Percentiles rank a stretch among this genome's conserved stretches.
These are phyloP conservation scores for Chesias legatella DNA, from an alignment of 2,888 invertebrate genomes.

Conservation along the genomic window DNA sequence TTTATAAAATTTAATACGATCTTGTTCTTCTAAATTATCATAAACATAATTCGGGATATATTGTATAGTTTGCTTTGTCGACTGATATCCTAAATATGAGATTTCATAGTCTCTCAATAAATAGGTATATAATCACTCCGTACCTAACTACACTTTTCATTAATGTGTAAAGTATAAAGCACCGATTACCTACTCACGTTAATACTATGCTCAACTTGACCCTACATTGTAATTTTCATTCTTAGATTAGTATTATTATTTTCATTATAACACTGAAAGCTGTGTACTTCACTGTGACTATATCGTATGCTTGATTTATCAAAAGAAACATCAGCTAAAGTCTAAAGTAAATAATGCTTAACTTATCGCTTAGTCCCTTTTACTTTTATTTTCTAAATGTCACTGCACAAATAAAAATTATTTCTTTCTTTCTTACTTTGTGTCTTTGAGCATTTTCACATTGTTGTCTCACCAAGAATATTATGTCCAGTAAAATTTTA, in stretches of 20 bases:
- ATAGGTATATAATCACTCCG: conserved; percentile 30
- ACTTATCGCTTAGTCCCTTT: too few relatives aligned
- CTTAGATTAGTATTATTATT: conserved; percentile 15
- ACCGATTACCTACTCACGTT: conserved; percentile 24
- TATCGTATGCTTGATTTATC: conserved; percentile 18
- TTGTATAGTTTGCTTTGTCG: conserved; percentile 57
- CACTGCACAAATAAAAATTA: too few relatives aligned
- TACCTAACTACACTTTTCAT: conserved; percentile 16
- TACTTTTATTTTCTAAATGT: too few relatives aligned
- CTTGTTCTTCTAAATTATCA: conserved; percentile 76
- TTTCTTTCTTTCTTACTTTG: too few relatives aligned
- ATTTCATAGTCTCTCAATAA: conserved; percentile 53
- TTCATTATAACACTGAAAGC: conserved; percentile 7
- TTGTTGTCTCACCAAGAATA: too few relatives aligned
- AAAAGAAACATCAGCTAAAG: conserved; percentile 1
- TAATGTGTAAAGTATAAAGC: conserved; percentile 23
- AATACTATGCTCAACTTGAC: conserved; percentile 21
- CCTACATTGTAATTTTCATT: conserved; percentile 21
- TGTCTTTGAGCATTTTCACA: too few relatives aligned
- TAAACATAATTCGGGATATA: conserved; percentile 63
- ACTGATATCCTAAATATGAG: conserved; percentile 52
- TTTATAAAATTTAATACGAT: conserved; percentile 79
- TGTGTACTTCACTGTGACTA: conserved; percentile 9
- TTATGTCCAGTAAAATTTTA: too few relatives aligned
- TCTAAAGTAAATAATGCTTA: too few relatives aligned